phyloP scores from a whole-genome alignment of 2,888 invertebrate species.

The Neria commutata region DNA sequence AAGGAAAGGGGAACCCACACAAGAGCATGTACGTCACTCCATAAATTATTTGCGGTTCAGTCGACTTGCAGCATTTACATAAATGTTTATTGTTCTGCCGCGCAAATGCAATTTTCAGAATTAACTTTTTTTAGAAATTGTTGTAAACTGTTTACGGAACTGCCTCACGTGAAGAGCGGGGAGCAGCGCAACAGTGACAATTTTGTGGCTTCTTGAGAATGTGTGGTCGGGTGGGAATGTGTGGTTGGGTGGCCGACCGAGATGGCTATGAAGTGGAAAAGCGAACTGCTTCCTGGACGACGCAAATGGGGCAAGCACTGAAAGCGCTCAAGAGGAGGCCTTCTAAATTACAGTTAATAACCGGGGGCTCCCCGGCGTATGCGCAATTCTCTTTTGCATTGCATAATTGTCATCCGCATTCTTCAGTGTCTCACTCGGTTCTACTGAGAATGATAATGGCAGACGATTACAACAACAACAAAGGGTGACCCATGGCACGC shows the following conservation, averaged over 20 bases:
- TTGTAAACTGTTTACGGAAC: not conserved
- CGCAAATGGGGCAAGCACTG: too few relatives aligned
- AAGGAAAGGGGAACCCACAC: too few relatives aligned
- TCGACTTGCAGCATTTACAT: not conserved
- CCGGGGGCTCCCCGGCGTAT: not conserved
- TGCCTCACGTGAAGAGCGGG: too few relatives aligned
- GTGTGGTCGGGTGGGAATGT: not conserved
- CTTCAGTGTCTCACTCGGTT: not conserved
- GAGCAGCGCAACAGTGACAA: not conserved
- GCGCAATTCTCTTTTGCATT: not conserved
- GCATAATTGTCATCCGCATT: not conserved
- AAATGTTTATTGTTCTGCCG: not conserved
- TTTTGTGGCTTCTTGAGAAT: not conserved
- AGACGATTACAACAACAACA: not conserved
- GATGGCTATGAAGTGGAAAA: too few relatives aligned
- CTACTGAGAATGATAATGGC: too few relatives aligned
- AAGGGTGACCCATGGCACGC: not conserved
- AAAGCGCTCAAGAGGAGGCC: not conserved
- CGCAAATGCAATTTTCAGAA: not conserved
- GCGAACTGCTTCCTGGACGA: not conserved
- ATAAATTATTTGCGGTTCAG: conserved; percentile 13
- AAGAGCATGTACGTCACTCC: too few relatives aligned
- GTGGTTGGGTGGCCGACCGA: too few relatives aligned
- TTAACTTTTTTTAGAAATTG: not conserved
- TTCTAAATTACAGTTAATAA: too few relatives aligned